Evolutionary conservation across 2,888 invertebrate genomes (phyloP).

Genomic region (Cylloceria caligata): DNA sequence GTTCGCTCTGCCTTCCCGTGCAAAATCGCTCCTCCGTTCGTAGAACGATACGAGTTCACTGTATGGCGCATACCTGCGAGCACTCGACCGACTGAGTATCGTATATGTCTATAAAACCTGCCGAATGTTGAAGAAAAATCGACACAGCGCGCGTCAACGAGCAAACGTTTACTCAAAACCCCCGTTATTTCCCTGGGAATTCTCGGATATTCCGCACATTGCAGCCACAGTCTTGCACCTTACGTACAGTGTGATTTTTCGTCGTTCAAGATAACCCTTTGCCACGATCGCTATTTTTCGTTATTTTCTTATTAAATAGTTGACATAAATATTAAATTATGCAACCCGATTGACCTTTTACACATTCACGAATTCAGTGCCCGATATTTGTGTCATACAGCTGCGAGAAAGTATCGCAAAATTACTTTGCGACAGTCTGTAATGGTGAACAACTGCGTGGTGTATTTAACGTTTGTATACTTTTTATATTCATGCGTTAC

Average conservation of each 20-base stretch:
- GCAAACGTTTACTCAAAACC: neutral
- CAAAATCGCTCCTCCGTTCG: slow-evolving; percentile 7
- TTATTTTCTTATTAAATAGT: neutral
- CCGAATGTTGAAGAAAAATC: neutral
- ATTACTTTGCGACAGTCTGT: too few species aligned
- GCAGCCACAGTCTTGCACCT: neutral
- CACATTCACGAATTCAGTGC: too few species aligned
- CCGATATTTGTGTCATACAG: too few species aligned
- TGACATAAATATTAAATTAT: neutral
- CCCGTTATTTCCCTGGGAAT: neutral
- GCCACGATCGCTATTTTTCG: neutral
- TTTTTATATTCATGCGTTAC: too few species aligned
- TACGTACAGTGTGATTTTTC: neutral
- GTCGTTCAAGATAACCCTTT: neutral
- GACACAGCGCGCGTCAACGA: neutral
- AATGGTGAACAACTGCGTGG: too few species aligned
- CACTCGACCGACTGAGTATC: neutral
- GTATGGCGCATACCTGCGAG: neutral
- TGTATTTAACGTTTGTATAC: too few species aligned
- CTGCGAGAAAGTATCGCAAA: too few species aligned
- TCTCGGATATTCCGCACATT: slow-evolving; percentile 2
- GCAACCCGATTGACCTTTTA: neutral
- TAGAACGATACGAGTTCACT: slow-evolving; percentile 9
- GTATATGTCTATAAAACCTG: slow-evolving; percentile 4
- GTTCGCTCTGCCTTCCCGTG: slow-evolving; percentile 20